phyloP scores from a whole-genome alignment of 2,797 vertebrate genomes.

The Buceros bicornis region DNA sequence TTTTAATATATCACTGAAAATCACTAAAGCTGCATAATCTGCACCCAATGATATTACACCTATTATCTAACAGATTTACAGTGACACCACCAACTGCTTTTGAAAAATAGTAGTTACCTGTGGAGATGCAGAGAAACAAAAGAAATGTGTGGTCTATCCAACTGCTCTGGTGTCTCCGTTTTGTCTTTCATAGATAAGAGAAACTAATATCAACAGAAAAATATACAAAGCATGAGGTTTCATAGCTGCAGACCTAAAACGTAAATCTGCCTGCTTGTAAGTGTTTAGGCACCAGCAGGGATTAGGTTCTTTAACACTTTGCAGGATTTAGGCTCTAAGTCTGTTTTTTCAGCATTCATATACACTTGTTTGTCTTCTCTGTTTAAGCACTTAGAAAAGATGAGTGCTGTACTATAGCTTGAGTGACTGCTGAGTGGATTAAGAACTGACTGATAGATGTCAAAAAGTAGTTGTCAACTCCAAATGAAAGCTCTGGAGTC shows the following conservation, averaged over 20 bases:
- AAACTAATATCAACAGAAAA: conserved; percentile 59
- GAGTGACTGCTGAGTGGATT: conserved; percentile 27
- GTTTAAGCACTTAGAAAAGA: neutral
- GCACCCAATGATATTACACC: neutral
- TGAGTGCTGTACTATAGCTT: neutral
- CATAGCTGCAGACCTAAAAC: conserved; percentile 30
- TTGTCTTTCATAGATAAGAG: conserved; percentile 34
- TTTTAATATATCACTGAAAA: conserved; percentile 30
- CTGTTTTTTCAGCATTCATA: conserved; percentile 12
- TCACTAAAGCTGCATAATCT: neutral
- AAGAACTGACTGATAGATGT: conserved; percentile 36
- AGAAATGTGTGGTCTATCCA: neutral
- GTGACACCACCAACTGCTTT: neutral
- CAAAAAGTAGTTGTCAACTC: conserved; percentile 8
- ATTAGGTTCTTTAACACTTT: conserved; percentile 56
- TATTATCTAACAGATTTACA: neutral
- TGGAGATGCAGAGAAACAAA: neutral
- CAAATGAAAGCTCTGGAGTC: neutral
- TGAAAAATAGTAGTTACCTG: conserved; percentile 27
- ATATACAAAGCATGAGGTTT: conserved; percentile 62
- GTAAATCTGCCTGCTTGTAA: neutral
- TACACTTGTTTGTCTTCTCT: conserved; percentile 9
- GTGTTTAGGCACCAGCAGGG: conserved; percentile 20
- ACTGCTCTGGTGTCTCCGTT: neutral
- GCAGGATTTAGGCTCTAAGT: neutral